phyloP scores from a whole-genome alignment of 2,888 invertebrate species.

The Pandemis heparana region DNA sequence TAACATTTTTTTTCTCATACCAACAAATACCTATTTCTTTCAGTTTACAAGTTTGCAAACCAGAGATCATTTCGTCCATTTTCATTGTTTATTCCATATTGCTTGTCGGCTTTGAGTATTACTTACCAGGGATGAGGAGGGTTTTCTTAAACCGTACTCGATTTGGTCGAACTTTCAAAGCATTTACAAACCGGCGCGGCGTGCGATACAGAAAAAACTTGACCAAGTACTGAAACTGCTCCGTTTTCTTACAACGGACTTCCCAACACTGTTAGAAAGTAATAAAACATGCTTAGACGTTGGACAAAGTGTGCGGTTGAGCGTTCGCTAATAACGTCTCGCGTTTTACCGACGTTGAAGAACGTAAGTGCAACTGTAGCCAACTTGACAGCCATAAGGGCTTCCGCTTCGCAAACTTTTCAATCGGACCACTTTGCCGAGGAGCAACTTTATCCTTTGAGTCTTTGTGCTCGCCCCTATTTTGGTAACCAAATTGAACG shows the following conservation, averaged over 20 bases:
- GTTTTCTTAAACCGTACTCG: neutral
- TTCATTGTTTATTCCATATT: neutral
- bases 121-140: neutral
- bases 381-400: slow-evolving; percentile 59
- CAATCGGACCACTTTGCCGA: slow-evolving; percentile 68
- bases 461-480: slow-evolving; percentile 57
- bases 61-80: neutral
- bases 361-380: slow-evolving; percentile 58
- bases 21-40: neutral
- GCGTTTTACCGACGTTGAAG: slow-evolving; percentile 50
- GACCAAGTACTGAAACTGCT: neutral
- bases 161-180: neutral
- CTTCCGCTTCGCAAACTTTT: slow-evolving; percentile 66
- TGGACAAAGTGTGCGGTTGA: slow-evolving; percentile 39
- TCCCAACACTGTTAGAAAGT: slow-evolving; percentile 27
- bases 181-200: neutral
- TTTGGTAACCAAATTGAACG: slow-evolving; percentile 72
- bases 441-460: slow-evolving; percentile 67
- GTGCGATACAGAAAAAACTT: neutral
- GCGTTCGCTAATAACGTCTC: slow-evolving; percentile 36
- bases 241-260: slow-evolving; percentile 13
- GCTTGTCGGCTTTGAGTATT: neutral
- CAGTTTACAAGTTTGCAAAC: neutral
- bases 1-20: neutral
- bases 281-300: slow-evolving; percentile 40